Evolutionary conservation across 2,888 invertebrate genomes (phyloP), one percentile per base, ranked within the genome.

Genomic region (Andrena haemorrhoa): DNA sequence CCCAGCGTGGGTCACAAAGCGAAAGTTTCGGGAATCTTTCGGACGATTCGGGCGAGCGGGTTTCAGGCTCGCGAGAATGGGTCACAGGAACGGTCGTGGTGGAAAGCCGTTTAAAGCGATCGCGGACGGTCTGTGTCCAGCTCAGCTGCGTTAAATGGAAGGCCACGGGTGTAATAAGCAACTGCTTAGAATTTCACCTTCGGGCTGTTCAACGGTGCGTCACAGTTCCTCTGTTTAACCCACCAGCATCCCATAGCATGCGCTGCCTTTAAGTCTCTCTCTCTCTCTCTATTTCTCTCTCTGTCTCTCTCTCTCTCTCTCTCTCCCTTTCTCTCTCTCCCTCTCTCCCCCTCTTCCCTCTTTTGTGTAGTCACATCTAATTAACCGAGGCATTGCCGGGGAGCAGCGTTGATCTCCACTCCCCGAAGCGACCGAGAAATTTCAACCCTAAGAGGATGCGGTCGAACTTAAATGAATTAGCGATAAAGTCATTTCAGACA

Each of bases 291-390:
- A n/a, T n/a, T n/a, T n/a, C n/a, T n/a, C n/a, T n/a, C n/a, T n/a
- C n/a, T n/a, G n/a, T 7, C 65, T 64, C 82, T 71, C 88, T 87
- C 33, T 10, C 64, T 2, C 63, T 33, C 68, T 68, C 75, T 72
- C 23, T n/a, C n/a, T 56, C 56, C 16, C 29, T 33, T 51, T 29
- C 65, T 70, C 77, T 58, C 33, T 10, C 64, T 2, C 63, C 35
- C 68, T 68, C 75, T 72, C 23, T n/a, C n/a, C 51, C 56, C 16
- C n/a, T 12, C 58, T 56, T 7, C 65, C 66, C 82, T 71, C 88
- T 87, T 87, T 87, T 80, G 87, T 83, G 74, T 75, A 80, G 85
- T 85, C 79, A 70, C 78, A 88, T 89, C 79, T 88, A 88, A 88
- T 88, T 88, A 88, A 81, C 74, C 73, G 41, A 79, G 76, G 69